Conservation (phyloP, 2,888 invertebrate genomes). For the Trimorus sp. region DNA sequence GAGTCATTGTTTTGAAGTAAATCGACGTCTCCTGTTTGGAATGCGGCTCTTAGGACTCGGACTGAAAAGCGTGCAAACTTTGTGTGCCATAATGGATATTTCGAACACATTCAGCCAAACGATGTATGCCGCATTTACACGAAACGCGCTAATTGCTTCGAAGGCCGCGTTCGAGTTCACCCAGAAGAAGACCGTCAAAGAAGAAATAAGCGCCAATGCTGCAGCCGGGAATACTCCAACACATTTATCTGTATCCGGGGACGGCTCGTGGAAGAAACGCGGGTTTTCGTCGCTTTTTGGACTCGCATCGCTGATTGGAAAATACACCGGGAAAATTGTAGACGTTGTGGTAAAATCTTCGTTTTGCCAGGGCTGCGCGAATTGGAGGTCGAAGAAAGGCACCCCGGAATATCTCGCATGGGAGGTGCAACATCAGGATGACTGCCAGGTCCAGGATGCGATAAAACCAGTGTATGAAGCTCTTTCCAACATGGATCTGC, state of each 20-base stretch:
- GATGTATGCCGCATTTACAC: slow-evolving; percentile 10
- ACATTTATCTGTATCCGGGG: slow-evolving; percentile 11
- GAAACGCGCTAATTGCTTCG: not conserved
- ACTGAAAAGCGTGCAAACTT: not conserved
- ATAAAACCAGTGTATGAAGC: too few species aligned
- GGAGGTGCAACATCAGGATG: not conserved
- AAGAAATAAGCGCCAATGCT: slow-evolving; percentile 1
- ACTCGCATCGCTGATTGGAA: too few species aligned
- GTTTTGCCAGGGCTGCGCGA: slow-evolving; percentile 9
- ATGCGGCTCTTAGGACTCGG: not conserved
- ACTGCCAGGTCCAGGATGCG: too few species aligned
- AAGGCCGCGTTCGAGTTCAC: slow-evolving; percentile 2
- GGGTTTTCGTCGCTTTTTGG: too few species aligned
- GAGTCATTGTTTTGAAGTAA: slow-evolving; percentile 3
- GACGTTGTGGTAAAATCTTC: slow-evolving; percentile 6
- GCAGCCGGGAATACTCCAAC: slow-evolving; percentile 7
- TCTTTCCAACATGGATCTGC: too few species aligned
- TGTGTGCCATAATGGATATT: slow-evolving; percentile 21
- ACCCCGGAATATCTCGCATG: slow-evolving; percentile 4
- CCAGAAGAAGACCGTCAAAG: slow-evolving; percentile 14
- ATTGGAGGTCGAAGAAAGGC: slow-evolving; percentile 6
- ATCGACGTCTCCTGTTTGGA: slow-evolving; percentile 2
- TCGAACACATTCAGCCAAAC: slow-evolving; percentile 1
- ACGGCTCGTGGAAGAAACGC: slow-evolving; percentile 13
- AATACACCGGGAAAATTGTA: not conserved